Evolutionary conservation across 1,140 invertebrate genomes (phyloP).

Genomic region (Pseudomyrmex concolor): DNA sequence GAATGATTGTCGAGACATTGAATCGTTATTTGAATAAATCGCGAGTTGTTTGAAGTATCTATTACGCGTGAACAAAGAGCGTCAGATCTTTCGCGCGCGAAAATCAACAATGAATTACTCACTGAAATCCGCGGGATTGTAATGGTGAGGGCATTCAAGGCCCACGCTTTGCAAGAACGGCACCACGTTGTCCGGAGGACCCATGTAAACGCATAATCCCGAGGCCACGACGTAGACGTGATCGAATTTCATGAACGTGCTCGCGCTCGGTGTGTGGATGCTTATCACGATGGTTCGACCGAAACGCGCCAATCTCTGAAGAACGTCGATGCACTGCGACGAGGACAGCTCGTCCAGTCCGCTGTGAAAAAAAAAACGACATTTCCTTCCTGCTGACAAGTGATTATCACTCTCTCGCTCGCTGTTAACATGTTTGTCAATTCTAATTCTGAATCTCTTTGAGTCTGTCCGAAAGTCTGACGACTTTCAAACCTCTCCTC

Average conservation of each 20-base stretch:
- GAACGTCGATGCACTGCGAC: slow-evolving; percentile 89
- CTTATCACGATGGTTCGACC: slow-evolving; percentile 96
- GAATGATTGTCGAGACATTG: too few species aligned
- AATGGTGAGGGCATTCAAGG: slow-evolving; percentile 90
- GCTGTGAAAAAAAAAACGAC: slow-evolving; percentile 80
- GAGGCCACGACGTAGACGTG: slow-evolving; percentile 90
- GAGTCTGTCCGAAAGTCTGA: too few species aligned
- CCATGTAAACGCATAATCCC: slow-evolving; percentile 92
- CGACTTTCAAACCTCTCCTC: too few species aligned
- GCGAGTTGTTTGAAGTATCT: too few species aligned
- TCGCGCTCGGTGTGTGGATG: slow-evolving; percentile 95
- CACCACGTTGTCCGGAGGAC: slow-evolving; percentile 88
- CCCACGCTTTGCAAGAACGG: slow-evolving; percentile 89
- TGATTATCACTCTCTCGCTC: too few species aligned
- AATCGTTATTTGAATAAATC: too few species aligned
- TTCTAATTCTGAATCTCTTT: too few species aligned
- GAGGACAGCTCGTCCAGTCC: slow-evolving; percentile 92
- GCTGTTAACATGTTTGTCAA: too few species aligned
- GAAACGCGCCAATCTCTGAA: slow-evolving; percentile 91
- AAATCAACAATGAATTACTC: slow-evolving; percentile 76
- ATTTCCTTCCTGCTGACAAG: neutral
- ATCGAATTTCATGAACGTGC: slow-evolving; percentile 91
- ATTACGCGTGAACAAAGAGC: too few species aligned
- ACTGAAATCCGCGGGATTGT: slow-evolving; percentile 94
- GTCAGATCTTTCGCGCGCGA: too few species aligned